Evolutionary conservation across 1,140 invertebrate genomes (phyloP).

Genomic region (Tetramorium simillimum): DNA sequence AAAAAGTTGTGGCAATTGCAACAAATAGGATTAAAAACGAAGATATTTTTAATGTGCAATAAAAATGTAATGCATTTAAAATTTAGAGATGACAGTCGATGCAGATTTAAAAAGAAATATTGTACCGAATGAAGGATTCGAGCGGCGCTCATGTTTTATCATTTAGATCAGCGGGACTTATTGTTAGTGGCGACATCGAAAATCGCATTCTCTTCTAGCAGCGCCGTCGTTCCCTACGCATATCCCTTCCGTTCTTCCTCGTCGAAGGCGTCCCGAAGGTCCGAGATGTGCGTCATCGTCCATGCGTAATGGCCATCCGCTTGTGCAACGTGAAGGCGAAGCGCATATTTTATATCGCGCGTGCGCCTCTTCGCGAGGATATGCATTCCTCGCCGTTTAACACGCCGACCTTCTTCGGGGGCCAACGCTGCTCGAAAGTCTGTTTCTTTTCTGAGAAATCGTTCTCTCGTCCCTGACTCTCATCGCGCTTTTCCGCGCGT

Average conservation of each 20-base stretch:
- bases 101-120: background rate
- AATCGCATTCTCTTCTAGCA: background rate
- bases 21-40: no score
- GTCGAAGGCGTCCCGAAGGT: slow-evolving; percentile 22
- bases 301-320: slow-evolving; percentile 34
- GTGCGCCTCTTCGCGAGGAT: slow-evolving; percentile 26
- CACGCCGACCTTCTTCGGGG: slow-evolving; percentile 41
- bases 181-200: background rate
- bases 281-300: background rate
- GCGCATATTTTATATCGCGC: slow-evolving; percentile 48
- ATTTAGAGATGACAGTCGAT: no score
- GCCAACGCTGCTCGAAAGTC: slow-evolving; percentile 7
- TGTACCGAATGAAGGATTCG: background rate
- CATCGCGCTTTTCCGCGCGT: slow-evolving; percentile 4
- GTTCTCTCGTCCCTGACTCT: background rate
- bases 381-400: slow-evolving; percentile 46
- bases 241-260: background rate
- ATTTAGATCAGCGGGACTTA: background rate
- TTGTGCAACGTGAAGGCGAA: slow-evolving; percentile 54
- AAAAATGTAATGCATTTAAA: no score
- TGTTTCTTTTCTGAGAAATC: background rate
- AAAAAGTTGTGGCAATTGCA: no score
- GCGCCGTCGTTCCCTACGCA: background rate
- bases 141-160: background rate
- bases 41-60: no score